Conservation (phyloP, 2,113 vertebrate genomes). For the Pardalotus punctatus region DNA sequence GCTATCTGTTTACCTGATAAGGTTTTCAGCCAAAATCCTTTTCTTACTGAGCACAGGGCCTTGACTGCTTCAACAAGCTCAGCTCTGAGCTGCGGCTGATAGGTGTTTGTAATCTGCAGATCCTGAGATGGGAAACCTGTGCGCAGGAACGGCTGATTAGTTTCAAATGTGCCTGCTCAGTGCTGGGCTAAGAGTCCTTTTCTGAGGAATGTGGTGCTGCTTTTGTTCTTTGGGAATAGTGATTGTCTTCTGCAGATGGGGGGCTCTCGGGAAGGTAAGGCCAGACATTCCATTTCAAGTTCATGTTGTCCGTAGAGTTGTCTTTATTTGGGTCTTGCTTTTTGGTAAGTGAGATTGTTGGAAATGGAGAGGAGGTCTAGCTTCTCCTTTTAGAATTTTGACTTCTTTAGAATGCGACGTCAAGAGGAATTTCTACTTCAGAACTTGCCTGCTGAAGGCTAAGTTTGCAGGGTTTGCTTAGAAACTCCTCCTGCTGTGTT, state of each 20-base stretch:
- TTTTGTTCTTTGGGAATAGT: background rate
- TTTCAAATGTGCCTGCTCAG: background rate
- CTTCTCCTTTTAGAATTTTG: background rate
- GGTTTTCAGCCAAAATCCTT: background rate
- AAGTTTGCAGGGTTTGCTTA: background rate
- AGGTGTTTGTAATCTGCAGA: background rate
- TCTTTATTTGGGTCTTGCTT: background rate
- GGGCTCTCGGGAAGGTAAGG: background rate
- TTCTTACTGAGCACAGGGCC: background rate
- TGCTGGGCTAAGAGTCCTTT: background rate
- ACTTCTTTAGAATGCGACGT: background rate
- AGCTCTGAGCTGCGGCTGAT: background rate
- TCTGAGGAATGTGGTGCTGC: background rate
- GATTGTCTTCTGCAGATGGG: background rate
- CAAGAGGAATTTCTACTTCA: background rate
- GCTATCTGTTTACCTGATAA: background rate
- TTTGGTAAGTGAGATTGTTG: background rate
- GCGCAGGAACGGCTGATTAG: rapidly evolving
- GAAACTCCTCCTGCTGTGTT: background rate
- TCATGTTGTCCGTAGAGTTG: background rate
- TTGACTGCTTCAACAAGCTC: background rate
- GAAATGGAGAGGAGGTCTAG: background rate
- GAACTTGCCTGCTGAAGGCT: background rate
- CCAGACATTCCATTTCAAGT: background rate
- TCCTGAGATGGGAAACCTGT: background rate